These are phyloP conservation scores for Nowickia ferox DNA, from an alignment of 2,888 invertebrate species.

Conservation along the genomic window DNA sequence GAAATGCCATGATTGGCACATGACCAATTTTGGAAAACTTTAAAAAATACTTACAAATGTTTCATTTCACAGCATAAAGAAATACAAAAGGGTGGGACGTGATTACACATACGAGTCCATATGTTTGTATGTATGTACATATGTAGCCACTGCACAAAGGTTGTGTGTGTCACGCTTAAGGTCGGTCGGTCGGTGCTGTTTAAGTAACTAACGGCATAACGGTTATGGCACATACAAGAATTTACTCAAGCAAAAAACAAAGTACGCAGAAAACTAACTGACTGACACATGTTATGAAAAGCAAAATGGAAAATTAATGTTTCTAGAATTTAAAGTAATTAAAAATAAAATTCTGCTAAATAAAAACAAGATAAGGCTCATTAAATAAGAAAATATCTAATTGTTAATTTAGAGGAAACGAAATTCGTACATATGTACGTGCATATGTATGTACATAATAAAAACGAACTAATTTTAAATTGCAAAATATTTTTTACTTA, in stretches of 20 bases:
- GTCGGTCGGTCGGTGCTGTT: neutral
- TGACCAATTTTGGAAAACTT: conserved; percentile 61
- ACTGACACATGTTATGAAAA: conserved; percentile 4
- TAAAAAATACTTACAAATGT: neutral
- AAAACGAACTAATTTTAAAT: neutral
- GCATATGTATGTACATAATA: neutral
- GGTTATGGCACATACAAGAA: conserved; percentile 21
- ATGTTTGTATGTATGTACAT: neutral
- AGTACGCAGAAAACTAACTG: neutral
- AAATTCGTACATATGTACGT: no score
- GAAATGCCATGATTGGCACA: conserved; percentile 58
- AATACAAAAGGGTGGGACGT: neutral
- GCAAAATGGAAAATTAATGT: conserved; percentile 5
- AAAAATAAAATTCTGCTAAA: neutral
- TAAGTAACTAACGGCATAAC: neutral
- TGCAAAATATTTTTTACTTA: neutral
- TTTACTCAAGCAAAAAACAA: conserved; percentile 35
- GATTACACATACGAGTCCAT: neutral
- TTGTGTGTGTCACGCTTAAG: conserved; percentile 39
- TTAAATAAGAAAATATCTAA: conserved; percentile 31
- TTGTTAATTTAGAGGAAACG: neutral
- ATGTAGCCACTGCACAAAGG: neutral
- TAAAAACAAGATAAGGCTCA: conserved; percentile 34
- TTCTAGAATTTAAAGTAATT: conserved; percentile 11
- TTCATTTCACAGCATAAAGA: neutral